Base-by-base conservation (phyloP, 1,140 invertebrate species). In the Andricus grossulariae region DNA sequence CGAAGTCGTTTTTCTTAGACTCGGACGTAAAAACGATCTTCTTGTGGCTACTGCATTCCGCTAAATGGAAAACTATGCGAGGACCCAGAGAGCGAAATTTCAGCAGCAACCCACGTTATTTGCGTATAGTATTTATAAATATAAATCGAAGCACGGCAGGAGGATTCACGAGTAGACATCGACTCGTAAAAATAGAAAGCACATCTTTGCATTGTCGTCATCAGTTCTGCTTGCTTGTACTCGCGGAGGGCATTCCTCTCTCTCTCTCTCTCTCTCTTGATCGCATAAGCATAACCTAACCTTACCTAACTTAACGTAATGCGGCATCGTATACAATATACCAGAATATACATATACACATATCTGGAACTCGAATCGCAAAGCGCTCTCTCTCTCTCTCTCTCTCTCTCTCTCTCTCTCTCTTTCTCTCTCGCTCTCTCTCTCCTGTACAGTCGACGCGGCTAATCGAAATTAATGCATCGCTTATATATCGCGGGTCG, bases 381-480 rank as follows among this genome's bases (percentile, higher is more conserved):
- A 45, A 76, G 77, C 75, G 73, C 18, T 57, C 66, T 72, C 76
- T 79, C 25, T 32, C 76, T 79, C 25, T 32, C 76, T 79, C 25
- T 71, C 66, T 72, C 74, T 79, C 18, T 71, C 71, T 72, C 76
- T 79, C 25, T 71, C 71, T 72, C 76, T 79, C 25, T 71, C 71
- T 72, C 76, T 79, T 25, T 71, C 71, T 72, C 76, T 79, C 25
- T 71, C 71, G 66, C 74, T 79, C 25, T 71, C 71, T 72, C 74
- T 79, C 76, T 82, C 73, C 74, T 74, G 76, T 74, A 76, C 71
- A 21, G 60, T 72, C 76, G 76, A 74, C 76, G 80, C 72, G 70
- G 80, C 51, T 75, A 77, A 78, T 80, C 81, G 75, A 82, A 82
- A 82, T 82, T 78, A 82, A 80, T 82, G 81, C 81, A 82, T 72